phyloP scores from a whole-genome alignment of 2,113 vertebrate species.

The Misgurnus mizolepis region DNA sequence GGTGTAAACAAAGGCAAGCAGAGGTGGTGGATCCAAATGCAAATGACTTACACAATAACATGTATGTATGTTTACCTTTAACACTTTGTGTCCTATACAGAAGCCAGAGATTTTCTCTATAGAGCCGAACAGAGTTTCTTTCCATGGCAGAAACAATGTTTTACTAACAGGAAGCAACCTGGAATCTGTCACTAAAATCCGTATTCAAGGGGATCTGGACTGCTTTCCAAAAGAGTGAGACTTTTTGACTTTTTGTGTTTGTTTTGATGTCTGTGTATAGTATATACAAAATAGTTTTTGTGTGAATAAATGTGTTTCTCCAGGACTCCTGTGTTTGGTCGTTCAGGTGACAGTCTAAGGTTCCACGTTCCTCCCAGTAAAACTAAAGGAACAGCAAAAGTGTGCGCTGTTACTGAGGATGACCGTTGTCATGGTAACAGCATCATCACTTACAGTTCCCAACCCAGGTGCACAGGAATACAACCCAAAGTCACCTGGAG shows the following conservation, averaged over 20 bases:
- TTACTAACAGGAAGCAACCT: constrained; percentile 82
- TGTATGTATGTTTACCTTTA: too few species aligned
- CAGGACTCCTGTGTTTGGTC: constrained; percentile 73
- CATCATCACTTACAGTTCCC: constrained; percentile 72
- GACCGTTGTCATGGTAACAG: constrained; percentile 66
- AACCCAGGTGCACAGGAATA: constrained; percentile 71
- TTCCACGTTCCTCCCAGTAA: constrained; percentile 77
- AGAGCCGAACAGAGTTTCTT: constrained; percentile 77
- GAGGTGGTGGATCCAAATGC: too few species aligned
- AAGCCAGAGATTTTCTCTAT: constrained; percentile 79
- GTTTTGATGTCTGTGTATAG: not conserved
- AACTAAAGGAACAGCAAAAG: constrained; percentile 73
- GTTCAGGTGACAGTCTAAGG: constrained; percentile 70
- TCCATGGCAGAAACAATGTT: constrained; percentile 81
- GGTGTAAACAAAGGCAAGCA: too few species aligned
- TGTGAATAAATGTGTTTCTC: not conserved
- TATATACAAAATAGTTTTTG: constrained; percentile 9
- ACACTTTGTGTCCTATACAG: constrained; percentile 59
- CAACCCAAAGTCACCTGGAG: constrained; percentile 75
- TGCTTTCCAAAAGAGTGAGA: constrained; percentile 72
- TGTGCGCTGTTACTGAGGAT: constrained; percentile 73
- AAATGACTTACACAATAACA: too few species aligned
- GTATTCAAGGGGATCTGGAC: constrained; percentile 74
- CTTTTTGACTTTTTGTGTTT: not conserved
- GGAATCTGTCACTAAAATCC: constrained; percentile 70